Conservation (phyloP, 2,888 invertebrate species). For the Melipona beecheii region DNA sequence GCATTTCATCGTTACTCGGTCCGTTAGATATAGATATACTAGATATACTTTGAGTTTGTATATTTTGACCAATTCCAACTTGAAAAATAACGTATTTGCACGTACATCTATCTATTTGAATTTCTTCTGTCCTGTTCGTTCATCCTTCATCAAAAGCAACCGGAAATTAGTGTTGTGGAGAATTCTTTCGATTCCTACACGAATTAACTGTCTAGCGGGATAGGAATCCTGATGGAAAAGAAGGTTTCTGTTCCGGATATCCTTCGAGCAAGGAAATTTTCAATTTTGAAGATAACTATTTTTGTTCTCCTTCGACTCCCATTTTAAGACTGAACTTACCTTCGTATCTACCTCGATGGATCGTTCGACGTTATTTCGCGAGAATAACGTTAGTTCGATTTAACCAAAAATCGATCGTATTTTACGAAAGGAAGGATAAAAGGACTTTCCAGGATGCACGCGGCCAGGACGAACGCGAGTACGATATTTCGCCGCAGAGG, state of each 20-base stretch:
- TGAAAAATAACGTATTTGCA: background rate
- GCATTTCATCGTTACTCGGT: no score
- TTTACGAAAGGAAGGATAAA: slow-evolving; percentile 31
- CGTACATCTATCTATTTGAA: background rate
- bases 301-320: background rate
- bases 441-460: slow-evolving; percentile 64
- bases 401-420: slow-evolving; percentile 28
- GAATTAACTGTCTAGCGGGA: slow-evolving; percentile 7
- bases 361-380: fast-evolving
- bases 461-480: slow-evolving; percentile 65
- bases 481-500: slow-evolving; percentile 71
- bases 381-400: background rate
- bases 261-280: slow-evolving; percentile 33
- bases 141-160: background rate
- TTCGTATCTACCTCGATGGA: no score
- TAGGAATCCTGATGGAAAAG: slow-evolving; percentile 65
- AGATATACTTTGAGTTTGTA: no score
- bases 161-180: slow-evolving; percentile 4
- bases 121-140: background rate
- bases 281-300: background rate
- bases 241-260: slow-evolving; percentile 58
- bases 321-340: background rate
- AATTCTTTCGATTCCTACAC: slow-evolving; percentile 31
- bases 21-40: no score
- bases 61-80: no score